These are phyloP conservation scores for Dasypus novemcinctus DNA, from an alignment of 2,113 vertebrate genomes.

Conservation along the genomic window DNA sequence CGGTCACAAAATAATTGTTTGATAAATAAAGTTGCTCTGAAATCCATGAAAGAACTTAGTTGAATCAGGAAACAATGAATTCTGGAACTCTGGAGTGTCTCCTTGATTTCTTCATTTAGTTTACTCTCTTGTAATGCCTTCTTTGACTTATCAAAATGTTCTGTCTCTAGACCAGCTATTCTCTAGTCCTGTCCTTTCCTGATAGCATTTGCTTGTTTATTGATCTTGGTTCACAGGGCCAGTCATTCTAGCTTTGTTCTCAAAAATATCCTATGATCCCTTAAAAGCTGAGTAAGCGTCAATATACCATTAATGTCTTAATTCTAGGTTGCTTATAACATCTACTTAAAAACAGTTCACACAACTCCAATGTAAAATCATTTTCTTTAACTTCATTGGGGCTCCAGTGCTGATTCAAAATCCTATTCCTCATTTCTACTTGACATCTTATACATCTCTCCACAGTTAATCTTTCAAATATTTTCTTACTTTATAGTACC, in stretches of 20 bases:
- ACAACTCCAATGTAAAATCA: background rate
- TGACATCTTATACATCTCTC: background rate
- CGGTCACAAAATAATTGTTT: background rate
- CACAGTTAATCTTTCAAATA: background rate
- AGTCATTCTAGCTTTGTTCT: background rate
- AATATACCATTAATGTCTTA: background rate
- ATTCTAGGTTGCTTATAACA: background rate
- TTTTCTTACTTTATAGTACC: background rate
- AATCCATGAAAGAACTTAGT: background rate
- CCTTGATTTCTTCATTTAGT: background rate
- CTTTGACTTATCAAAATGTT: background rate
- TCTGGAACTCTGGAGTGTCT: background rate
- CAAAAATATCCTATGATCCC: background rate
- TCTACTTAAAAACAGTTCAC: background rate
- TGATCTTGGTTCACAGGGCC: background rate
- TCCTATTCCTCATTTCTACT: background rate
- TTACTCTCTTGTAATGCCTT: background rate
- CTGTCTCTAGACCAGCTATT: background rate
- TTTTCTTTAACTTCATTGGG: background rate
- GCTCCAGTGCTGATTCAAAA: background rate
- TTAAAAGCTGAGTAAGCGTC: background rate
- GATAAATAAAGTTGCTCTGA: slow-evolving; percentile 2
- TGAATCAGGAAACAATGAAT: background rate
- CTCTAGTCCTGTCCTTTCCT: background rate
- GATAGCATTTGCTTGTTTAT: background rate